Evolutionary conservation across 2,113 vertebrate species (phyloP), one percentile per base, ranked within the genome.

Genomic region (Onychorhynchus coronatus): DNA sequence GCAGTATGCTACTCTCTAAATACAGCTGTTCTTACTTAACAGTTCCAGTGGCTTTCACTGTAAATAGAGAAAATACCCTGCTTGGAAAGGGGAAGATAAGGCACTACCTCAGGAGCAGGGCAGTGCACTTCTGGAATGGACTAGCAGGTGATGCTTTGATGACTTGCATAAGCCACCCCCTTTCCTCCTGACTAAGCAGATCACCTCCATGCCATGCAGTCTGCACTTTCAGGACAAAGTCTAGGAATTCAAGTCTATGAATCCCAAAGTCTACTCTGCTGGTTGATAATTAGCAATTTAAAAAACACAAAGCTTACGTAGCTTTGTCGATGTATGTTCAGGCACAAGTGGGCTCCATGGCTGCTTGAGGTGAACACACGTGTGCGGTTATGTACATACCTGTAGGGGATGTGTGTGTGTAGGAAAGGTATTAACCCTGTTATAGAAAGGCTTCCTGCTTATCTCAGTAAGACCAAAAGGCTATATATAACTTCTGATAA

Each of bases 281-380:
- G 76, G 88, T 97, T 97, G 96, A 91, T 96, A 96, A 97, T 97
- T 97, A 97, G 91, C 92, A 94, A 14, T 96, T 77, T 87, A 61
- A 72, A 94, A 95, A 87, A 31, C 92, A 88, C 71, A 33, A 31
- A 89, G 68, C 78, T 53, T 79, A 39, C 18, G 3, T 68, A 37
- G 91, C 79, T 79, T 46, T 68, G 80, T 67, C 49, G 58, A 59
- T 87, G 68, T 20, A 23, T 56, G 47, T 68, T 50, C 66, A 31
- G 74, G 73, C 62, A 39, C 20, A 37, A 28, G 50, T 8, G 25
- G 47, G 0, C 35, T 11, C 30, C n/a, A 0, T 20, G 79, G 56
- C 23, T 53, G 23, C 30, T 2, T 2, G 22, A 23, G n/a, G 19
- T 37, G 63, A 37, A 3, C 39, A 5, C 9, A 0, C 14, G 0